Conservation (phyloP, 2,888 invertebrate species). For the Epirrita christyi region DNA sequence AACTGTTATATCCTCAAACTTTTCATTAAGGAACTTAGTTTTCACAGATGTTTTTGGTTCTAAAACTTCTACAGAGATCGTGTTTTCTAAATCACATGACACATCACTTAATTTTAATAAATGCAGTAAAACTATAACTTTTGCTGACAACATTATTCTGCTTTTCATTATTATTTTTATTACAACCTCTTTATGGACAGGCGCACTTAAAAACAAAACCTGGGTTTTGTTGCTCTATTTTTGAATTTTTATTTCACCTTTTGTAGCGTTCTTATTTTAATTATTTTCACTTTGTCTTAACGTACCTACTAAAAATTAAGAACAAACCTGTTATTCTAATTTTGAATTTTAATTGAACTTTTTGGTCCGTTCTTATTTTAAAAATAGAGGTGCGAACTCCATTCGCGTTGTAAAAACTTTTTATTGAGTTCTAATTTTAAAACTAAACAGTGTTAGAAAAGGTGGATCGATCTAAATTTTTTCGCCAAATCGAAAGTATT, state of each 20-base stretch:
- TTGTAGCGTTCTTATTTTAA: background rate
- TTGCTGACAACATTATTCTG: constrained; percentile 32
- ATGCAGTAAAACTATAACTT: constrained; percentile 48
- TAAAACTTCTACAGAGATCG: constrained; percentile 47
- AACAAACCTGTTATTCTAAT: background rate
- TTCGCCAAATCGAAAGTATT: constrained; percentile 63
- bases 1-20: constrained; percentile 71
- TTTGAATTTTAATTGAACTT: constrained; percentile 7
- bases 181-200: constrained; percentile 5
- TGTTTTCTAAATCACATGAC: constrained; percentile 44
- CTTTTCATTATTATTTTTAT: constrained; percentile 24
- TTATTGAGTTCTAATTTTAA: constrained; percentile 17
- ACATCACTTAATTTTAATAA: constrained; percentile 39
- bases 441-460: constrained; percentile 5
- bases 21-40: constrained; percentile 38
- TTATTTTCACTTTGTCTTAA: background rate
- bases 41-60: constrained; percentile 13
- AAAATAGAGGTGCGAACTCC: background rate
- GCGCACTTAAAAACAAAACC: background rate
- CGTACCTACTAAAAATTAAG: background rate
- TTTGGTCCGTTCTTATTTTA: constrained; percentile 12
- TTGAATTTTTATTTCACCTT: too few relatives aligned
- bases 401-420: background rate
- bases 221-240: too few relatives aligned
- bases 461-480: constrained; percentile 31